A percentile compares a stretch with the other conserved stretches of the same genome.
Conservation (phyloP, 2,797 vertebrate species). For the Fratercula arctica region DNA sequence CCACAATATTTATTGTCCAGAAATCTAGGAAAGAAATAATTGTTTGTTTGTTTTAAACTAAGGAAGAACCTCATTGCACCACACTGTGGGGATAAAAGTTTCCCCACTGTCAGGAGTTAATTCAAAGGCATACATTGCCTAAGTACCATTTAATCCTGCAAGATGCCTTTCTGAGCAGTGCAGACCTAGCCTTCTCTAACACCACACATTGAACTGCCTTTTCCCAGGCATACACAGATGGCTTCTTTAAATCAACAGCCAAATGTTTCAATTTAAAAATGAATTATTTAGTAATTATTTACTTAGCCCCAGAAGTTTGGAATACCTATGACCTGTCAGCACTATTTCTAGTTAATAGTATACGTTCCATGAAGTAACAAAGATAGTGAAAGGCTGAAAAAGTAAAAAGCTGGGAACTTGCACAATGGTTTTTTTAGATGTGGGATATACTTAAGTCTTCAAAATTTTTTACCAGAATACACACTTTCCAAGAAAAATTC, state of each 20-base stretch:
- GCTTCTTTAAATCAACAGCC: neutral
- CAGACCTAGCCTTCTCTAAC: neutral
- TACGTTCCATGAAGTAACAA: neutral
- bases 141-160: neutral
- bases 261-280: neutral
- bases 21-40: neutral
- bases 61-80: neutral
- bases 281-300: neutral
- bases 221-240: neutral
- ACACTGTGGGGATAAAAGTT: neutral
- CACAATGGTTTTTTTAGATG: neutral
- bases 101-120: neutral
- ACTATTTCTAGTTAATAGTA: neutral
- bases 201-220: neutral
- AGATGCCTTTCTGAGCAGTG: neutral
- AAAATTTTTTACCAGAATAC: neutral
- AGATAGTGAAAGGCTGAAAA: neutral
- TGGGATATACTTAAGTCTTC: neutral
- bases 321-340: neutral
- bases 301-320: neutral
- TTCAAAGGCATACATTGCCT: neutral
- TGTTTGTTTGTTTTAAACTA: neutral
- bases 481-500: neutral
- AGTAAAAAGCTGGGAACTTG: neutral
- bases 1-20: neutral